These are phyloP conservation scores for Lineus longissimus DNA, from an alignment of 1,140 invertebrate genomes.

Conservation along the genomic window DNA sequence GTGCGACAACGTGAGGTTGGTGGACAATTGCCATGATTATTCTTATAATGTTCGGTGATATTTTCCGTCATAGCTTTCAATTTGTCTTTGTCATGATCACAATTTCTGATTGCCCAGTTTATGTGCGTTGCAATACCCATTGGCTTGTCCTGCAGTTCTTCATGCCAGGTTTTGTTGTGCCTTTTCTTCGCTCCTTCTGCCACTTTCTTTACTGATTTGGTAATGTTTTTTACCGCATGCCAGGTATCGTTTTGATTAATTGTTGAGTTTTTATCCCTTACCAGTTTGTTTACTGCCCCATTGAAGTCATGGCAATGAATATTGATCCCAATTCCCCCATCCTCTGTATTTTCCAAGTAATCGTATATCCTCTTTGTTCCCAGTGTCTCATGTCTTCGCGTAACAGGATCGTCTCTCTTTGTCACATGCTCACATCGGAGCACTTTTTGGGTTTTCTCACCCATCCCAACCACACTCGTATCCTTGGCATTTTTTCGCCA, in stretches of 20 bases:
- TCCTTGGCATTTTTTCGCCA: conserved; percentile 3
- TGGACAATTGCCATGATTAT: too few relatives aligned
- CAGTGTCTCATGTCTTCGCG: too few relatives aligned
- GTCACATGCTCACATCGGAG: not conserved
- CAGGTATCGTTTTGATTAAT: conserved; percentile 4
- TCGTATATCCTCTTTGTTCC: too few relatives aligned
- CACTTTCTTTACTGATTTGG: not conserved
- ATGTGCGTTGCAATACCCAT: too few relatives aligned
- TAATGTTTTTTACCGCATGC: not conserved
- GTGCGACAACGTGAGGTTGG: too few relatives aligned
- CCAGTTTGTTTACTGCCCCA: not conserved
- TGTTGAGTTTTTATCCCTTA: not conserved
- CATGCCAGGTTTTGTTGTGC: not conserved
- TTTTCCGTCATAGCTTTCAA: too few relatives aligned
- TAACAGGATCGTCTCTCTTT: too few relatives aligned
- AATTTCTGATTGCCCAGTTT: too few relatives aligned
- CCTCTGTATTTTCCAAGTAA: too few relatives aligned
- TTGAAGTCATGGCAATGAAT: not conserved
- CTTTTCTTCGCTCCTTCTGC: not conserved
- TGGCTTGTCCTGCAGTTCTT: not conserved
- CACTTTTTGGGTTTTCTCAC: not conserved
- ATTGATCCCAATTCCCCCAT: not conserved
- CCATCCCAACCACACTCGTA: not conserved
- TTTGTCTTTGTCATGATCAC: too few relatives aligned
- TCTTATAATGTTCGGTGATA: too few relatives aligned